Conservation (phyloP, 92 coral and sea anemone genomes). For the Phenganax marumi region DNA sequence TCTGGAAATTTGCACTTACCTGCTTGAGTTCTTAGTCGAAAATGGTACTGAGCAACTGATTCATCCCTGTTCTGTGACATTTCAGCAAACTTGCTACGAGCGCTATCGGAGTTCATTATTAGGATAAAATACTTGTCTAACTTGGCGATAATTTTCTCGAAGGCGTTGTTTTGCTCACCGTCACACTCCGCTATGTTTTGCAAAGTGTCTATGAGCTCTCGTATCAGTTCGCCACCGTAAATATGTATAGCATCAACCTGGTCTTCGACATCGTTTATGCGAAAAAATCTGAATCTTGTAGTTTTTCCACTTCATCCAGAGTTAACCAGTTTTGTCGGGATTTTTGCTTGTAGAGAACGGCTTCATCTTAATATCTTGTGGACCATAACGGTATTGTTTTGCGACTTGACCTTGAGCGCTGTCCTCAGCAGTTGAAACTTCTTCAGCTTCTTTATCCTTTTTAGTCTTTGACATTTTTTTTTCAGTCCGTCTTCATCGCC, state of each 20-base stretch:
- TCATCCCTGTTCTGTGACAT: constrained; percentile 38
- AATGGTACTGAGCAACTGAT: constrained; percentile 43
- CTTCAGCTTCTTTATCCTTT: background rate
- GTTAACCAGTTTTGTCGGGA: constrained; percentile 48
- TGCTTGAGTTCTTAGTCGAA: constrained; percentile 35
- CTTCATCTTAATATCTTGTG: constrained; percentile 45
- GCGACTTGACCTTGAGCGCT: constrained; percentile 10
- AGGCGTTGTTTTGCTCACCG: constrained; percentile 3
- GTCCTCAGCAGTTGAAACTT: background rate
- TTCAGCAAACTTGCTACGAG: constrained; percentile 37
- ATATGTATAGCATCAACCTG: constrained; percentile 45
- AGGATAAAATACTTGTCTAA: constrained; percentile 49
- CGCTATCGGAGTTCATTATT: constrained; percentile 40
- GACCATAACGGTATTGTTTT: constrained; percentile 19
- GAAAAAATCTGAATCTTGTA: constrained; percentile 31
- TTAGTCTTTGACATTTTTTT: background rate
- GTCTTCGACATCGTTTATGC: constrained; percentile 29
- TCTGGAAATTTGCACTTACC: constrained; percentile 26
- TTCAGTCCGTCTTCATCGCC: background rate
- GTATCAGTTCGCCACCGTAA: constrained; percentile 42
- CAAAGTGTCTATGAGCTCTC: constrained; percentile 36
- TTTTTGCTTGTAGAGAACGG: constrained; percentile 37
- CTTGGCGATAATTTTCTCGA: constrained; percentile 31
- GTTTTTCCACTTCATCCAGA: constrained; percentile 42
- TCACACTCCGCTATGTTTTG: constrained; percentile 17